Conservation (phyloP, 1,140 invertebrate species). For the Eriocheir sinensis region DNA sequence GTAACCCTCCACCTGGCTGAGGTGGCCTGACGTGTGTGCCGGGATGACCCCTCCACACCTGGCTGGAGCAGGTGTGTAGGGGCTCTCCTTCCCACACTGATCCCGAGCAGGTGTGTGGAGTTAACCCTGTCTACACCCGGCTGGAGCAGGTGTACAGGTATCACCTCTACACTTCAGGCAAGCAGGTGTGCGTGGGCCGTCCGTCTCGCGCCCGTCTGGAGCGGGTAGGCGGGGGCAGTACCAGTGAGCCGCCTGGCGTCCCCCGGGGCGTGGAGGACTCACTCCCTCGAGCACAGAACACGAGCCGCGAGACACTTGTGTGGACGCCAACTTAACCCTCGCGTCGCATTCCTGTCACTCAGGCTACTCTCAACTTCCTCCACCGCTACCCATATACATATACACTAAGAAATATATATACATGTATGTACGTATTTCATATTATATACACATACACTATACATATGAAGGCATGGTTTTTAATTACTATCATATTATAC, state of each 20-base stretch:
- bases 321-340: background rate
- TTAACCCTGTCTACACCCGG: background rate
- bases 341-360: slow-evolving; percentile 11
- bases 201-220: background rate
- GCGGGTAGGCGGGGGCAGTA: background rate
- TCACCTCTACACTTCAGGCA: too few relatives aligned
- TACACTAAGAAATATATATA: slow-evolving; percentile 51
- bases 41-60: too few relatives aligned
- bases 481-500: slow-evolving; percentile 27
- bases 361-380: background rate
- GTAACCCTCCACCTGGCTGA: background rate
- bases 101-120: background rate
- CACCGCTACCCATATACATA: background rate
- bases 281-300: background rate
- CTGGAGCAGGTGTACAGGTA: background rate
- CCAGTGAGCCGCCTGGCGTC: background rate
- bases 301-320: background rate
- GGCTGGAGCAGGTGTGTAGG: background rate
- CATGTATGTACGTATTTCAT: slow-evolving; percentile 27
- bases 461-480: background rate
- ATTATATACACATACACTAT: slow-evolving; percentile 18
- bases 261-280: background rate
- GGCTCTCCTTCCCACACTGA: background rate
- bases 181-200: background rate
- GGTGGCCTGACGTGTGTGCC: too few relatives aligned